Evolutionary conservation across 2,888 invertebrate genomes (phyloP).

Genomic region (Drosophila greeni): DNA sequence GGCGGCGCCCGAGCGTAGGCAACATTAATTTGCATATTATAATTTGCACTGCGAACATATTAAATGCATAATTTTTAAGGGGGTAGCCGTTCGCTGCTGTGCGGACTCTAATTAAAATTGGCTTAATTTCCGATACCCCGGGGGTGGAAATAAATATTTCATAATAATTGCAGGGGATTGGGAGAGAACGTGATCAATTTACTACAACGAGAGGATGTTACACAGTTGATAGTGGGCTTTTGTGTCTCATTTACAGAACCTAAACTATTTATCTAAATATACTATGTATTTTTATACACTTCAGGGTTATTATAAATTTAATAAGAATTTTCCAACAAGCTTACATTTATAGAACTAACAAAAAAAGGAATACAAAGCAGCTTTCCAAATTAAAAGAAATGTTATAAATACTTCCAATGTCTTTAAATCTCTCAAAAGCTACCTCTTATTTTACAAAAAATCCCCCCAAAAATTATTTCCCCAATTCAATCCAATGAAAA

Average conservation of each 20-base stretch:
- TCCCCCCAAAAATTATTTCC: background rate
- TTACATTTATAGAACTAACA: too few species aligned
- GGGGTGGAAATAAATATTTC: slow-evolving; percentile 37
- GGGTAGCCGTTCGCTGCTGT: slow-evolving; percentile 4
- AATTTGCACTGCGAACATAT: slow-evolving; percentile 52
- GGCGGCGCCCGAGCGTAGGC: slow-evolving; percentile 42
- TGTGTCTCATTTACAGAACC: background rate
- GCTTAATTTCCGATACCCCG: slow-evolving; percentile 59
- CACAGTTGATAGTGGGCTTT: background rate
- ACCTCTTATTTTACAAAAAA: background rate
- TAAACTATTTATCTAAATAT: background rate
- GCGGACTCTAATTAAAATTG: slow-evolving; percentile 53
- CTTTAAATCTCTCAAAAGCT: rapidly evolving
- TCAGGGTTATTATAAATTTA: background rate
- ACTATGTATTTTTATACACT: background rate
- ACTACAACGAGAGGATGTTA: background rate
- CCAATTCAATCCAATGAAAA: background rate
- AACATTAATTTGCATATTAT: slow-evolving; percentile 65
- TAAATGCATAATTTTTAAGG: slow-evolving; percentile 54
- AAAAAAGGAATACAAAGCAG: too few species aligned
- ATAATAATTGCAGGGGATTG: slow-evolving; percentile 27
- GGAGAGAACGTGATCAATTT: slow-evolving; percentile 9
- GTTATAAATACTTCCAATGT: background rate
- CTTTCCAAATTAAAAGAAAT: too few species aligned
- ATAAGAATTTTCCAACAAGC: too few species aligned